Evolutionary conservation across 2,113 vertebrate species (phyloP).

Genomic region (Zeus faber): DNA sequence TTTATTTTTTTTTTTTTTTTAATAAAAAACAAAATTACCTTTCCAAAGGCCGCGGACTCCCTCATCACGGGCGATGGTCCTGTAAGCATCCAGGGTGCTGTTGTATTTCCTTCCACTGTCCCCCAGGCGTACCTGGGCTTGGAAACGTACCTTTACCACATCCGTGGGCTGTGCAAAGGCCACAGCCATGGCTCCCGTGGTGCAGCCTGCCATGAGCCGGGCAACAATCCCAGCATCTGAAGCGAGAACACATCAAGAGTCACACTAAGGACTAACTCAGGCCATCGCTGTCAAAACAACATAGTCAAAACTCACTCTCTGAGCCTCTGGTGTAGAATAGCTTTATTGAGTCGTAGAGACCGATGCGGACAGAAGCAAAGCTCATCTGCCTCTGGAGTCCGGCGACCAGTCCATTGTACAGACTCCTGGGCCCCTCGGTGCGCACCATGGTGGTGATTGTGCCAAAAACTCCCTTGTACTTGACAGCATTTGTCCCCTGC

Average conservation of each 20-base stretch:
- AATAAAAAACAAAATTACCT: slow-evolving; percentile 63
- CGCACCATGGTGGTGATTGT: slow-evolving; percentile 81
- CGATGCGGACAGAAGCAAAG: slow-evolving; percentile 79
- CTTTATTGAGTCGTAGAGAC: slow-evolving; percentile 80
- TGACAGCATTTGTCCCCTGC: slow-evolving; percentile 30
- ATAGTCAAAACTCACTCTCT: slow-evolving; percentile 76
- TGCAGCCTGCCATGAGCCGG: slow-evolving; percentile 84
- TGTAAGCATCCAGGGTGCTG: slow-evolving; percentile 84
- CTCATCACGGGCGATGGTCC: slow-evolving; percentile 84
- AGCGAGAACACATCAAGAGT: too few species aligned
- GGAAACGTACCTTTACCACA: slow-evolving; percentile 89
- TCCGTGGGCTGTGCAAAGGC: slow-evolving; percentile 88
- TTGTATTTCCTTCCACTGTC: slow-evolving; percentile 78
- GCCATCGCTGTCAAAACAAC: neutral
- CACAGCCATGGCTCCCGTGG: slow-evolving; percentile 87
- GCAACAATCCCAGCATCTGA: slow-evolving; percentile 79
- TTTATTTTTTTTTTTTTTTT: too few species aligned
- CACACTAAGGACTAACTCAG: too few species aligned
- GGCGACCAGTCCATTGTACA: slow-evolving; percentile 81
- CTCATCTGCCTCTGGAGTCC: slow-evolving; percentile 84
- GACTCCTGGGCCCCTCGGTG: slow-evolving; percentile 75
- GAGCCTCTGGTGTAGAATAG: slow-evolving; percentile 84
- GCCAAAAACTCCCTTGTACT: slow-evolving; percentile 78
- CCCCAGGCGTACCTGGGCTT: slow-evolving; percentile 73
- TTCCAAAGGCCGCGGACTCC: slow-evolving; percentile 86